Conservation (phyloP, 2,113 vertebrate species). For the Ailuropoda melanoleuca region DNA sequence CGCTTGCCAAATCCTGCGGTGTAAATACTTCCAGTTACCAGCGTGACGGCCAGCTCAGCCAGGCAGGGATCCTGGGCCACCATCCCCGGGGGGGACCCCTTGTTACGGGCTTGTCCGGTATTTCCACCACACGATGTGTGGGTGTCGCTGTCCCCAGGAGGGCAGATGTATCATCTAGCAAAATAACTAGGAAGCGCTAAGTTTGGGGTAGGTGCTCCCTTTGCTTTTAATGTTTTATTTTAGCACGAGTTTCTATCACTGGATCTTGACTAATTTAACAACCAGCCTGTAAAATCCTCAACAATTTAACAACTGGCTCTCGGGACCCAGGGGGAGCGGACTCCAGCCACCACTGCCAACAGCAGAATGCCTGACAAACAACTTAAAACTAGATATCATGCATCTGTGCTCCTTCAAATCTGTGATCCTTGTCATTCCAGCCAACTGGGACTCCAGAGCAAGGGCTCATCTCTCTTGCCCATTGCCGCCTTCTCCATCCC, state of each 20-base stretch:
- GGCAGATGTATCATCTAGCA: rapidly evolving
- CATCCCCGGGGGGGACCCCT: rapidly evolving
- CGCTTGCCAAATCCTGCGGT: background rate
- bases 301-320: background rate
- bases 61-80: rapidly evolving
- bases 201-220: background rate
- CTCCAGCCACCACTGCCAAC: background rate
- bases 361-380: background rate
- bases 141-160: too few relatives aligned
- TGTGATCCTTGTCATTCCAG: background rate
- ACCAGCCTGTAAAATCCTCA: constrained; percentile 36
- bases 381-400: background rate
- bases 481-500: background rate
- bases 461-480: background rate
- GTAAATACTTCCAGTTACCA: background rate
- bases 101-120: rapidly evolving
- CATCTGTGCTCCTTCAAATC: background rate
- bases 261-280: background rate
- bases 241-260: background rate
- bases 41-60: too few relatives aligned
- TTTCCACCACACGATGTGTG: rapidly evolving
- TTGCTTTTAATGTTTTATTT: background rate
- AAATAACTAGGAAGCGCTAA: background rate
- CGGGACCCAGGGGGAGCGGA: background rate
- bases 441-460: background rate